A percentile compares a stretch with the other conserved stretches of the same genome.
Conservation (phyloP, 2,113 vertebrate species). For the Pseudopipra pipra region DNA sequence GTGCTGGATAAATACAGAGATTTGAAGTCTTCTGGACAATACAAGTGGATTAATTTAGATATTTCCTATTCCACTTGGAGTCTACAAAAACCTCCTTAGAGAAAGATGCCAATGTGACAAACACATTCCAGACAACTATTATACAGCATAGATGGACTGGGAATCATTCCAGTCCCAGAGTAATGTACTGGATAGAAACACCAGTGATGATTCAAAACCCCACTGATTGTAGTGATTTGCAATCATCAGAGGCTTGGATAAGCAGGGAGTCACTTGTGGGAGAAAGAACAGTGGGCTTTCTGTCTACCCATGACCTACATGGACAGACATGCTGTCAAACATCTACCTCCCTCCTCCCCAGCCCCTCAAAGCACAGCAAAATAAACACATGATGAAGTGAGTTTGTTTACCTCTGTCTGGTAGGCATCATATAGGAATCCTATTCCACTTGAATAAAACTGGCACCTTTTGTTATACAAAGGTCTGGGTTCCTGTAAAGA, state of each 20-base stretch:
- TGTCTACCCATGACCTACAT: background rate
- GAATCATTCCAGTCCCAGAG: background rate
- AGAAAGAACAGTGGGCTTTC: background rate
- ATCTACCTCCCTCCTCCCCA: background rate
- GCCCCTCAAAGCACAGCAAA: background rate
- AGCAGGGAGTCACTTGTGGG: background rate
- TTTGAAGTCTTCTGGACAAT: background rate
- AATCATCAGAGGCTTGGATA: background rate
- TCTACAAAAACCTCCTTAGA: background rate
- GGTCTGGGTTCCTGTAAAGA: conserved; percentile 84
- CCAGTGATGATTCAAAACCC: background rate
- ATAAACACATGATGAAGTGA: background rate
- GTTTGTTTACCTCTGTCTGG: conserved; percentile 84
- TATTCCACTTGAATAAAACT: conserved; percentile 81
- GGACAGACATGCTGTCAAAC: background rate
- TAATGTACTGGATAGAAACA: background rate
- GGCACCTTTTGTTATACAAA: conserved; percentile 82
- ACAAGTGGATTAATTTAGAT: background rate
- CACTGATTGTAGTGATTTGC: background rate
- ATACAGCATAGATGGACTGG: background rate
- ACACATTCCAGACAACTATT: background rate
- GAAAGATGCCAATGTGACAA: background rate
- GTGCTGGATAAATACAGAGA: background rate
- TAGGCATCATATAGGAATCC: conserved; percentile 84
- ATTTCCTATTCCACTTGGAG: background rate